These are phyloP conservation scores for Cheilosia impressa DNA, from an alignment of 2,888 invertebrate genomes.

Conservation along the genomic window DNA sequence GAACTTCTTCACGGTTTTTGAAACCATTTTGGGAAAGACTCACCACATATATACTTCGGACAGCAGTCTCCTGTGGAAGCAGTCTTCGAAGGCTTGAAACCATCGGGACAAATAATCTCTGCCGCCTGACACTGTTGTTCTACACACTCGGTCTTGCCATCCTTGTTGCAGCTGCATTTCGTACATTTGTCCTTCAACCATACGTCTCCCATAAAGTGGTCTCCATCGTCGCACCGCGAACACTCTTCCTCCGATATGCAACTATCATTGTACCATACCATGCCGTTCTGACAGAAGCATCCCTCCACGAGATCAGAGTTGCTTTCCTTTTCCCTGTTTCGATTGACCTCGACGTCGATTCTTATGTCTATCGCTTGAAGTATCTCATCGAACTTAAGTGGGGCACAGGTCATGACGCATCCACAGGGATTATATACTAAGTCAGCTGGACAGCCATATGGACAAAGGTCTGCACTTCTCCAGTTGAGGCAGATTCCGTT, in stretches of 20 bases:
- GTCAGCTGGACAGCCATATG: slow-evolving; percentile 85
- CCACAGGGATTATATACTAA: slow-evolving; percentile 81
- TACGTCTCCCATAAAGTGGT: slow-evolving; percentile 85
- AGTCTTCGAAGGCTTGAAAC: slow-evolving; percentile 84
- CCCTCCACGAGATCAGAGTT: slow-evolving; percentile 86
- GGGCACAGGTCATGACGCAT: slow-evolving; percentile 80
- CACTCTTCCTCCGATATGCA: slow-evolving; percentile 89
- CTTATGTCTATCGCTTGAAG: slow-evolving; percentile 80
- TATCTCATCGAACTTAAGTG: slow-evolving; percentile 77
- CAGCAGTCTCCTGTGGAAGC: too few relatives aligned
- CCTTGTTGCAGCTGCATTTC: slow-evolving; percentile 87
- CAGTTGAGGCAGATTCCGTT: slow-evolving; percentile 90
- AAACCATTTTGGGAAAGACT: neutral
- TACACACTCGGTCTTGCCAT: slow-evolving; percentile 86
- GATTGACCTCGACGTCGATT: slow-evolving; percentile 75
- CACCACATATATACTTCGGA: slow-evolving; percentile 86
- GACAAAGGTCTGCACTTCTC: slow-evolving; percentile 87
- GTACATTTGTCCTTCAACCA: slow-evolving; percentile 85
- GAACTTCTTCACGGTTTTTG: too few relatives aligned
- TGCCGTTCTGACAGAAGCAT: slow-evolving; percentile 92
- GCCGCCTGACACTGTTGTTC: slow-evolving; percentile 84
- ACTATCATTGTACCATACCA: slow-evolving; percentile 88
- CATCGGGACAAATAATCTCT: slow-evolving; percentile 86
- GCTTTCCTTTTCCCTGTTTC: slow-evolving; percentile 82
- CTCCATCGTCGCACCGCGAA: slow-evolving; percentile 89